Evolutionary conservation across 2,888 invertebrate genomes (phyloP).

Genomic region (Eledona agricola): DNA sequence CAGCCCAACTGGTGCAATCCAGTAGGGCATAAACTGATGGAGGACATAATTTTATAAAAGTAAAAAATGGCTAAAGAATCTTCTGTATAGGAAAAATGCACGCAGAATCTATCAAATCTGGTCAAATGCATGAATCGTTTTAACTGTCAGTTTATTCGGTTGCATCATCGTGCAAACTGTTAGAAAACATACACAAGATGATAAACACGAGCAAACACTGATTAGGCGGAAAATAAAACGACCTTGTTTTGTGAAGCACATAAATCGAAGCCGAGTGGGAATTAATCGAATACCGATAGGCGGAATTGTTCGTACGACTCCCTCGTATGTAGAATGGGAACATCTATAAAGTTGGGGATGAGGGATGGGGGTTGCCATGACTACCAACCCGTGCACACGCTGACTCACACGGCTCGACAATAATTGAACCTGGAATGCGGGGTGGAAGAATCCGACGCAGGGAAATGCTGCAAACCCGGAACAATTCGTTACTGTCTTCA

Average conservation of each 20-base stretch:
- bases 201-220: slow-evolving; percentile 24
- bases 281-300: slow-evolving; percentile 25
- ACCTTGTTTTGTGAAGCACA: slow-evolving; percentile 21
- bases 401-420: slow-evolving; percentile 29
- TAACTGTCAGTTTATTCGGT: too few relatives aligned
- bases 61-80: too few relatives aligned
- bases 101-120: too few relatives aligned
- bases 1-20: too few relatives aligned
- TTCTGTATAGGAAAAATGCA: too few relatives aligned
- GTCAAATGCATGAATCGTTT: too few relatives aligned
- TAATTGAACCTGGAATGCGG: slow-evolving; percentile 25
- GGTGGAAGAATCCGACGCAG: slow-evolving; percentile 2
- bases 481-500: not conserved
- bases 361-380: slow-evolving; percentile 26
- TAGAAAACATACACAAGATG: slow-evolving; percentile 18
- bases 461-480: slow-evolving; percentile 2
- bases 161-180: slow-evolving; percentile 20
- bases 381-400: slow-evolving; percentile 30
- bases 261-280: slow-evolving; percentile 4
- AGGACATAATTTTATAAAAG: too few relatives aligned
- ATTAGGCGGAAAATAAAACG: slow-evolving; percentile 25
- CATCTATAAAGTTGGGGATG: slow-evolving; percentile 27
- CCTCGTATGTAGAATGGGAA: slow-evolving; percentile 15
- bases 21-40: too few relatives aligned
- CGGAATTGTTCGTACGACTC: slow-evolving; percentile 11